Conservation (phyloP, 2,888 invertebrate species). For the Drosophila prolongata region DNA sequence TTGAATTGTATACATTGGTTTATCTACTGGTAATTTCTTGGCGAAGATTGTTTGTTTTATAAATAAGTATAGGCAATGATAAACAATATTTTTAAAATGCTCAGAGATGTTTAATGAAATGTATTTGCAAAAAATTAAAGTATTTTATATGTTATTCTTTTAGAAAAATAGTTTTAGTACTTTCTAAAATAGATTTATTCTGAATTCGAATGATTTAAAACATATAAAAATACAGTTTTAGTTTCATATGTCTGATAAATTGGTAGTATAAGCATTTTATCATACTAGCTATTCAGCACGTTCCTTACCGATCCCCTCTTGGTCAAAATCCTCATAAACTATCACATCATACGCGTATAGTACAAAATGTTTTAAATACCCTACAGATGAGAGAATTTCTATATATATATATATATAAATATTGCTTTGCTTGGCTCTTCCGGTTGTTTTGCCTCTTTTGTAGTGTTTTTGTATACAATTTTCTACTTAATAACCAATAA, state of each 20-base stretch:
- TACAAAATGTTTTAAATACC: conserved; percentile 42
- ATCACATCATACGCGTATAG: conserved; percentile 39
- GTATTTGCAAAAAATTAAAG: no score
- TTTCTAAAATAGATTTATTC: neutral
- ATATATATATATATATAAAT: conserved; percentile 47
- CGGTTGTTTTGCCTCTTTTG: conserved; percentile 37
- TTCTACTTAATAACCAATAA: conserved; percentile 74
- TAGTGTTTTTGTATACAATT: conserved; percentile 60
- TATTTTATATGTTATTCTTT: neutral
- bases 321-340: conserved; percentile 11
- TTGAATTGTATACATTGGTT: neutral
- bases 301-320: neutral
- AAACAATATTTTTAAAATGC: no score
- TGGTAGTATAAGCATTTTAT: no score
- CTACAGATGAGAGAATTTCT: conserved; percentile 49
- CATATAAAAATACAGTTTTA: neutral
- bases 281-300: neutral
- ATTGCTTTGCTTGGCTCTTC: conserved; percentile 60
- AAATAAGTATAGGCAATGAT: no score
- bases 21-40: no score
- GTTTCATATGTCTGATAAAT: neutral
- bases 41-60: no score
- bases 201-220: neutral
- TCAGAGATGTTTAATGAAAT: no score
- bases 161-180: neutral